phyloP scores from a whole-genome alignment of 1,140 invertebrate genomes.

The Pseudomyrmex sp. region DNA sequence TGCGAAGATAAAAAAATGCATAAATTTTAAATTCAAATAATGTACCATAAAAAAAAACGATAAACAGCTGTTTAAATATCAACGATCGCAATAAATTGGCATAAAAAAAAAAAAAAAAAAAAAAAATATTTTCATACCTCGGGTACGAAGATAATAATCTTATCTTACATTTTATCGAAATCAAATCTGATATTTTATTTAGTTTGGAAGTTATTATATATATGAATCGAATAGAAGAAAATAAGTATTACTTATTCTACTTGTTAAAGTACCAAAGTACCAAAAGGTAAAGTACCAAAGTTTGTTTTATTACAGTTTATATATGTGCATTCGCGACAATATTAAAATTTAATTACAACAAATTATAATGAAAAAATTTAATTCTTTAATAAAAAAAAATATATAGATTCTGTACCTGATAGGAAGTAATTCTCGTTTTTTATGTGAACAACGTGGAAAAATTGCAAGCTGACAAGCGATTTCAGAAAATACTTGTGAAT shows the following conservation, averaged over 20 bases:
- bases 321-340: neutral
- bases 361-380: neutral
- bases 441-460: slow-evolving; percentile 73
- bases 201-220: neutral
- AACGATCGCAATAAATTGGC: neutral
- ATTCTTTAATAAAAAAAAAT: neutral
- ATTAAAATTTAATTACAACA: neutral
- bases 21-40: slow-evolving; percentile 15
- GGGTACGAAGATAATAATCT: neutral
- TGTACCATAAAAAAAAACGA: neutral
- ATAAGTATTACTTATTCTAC: too few relatives aligned
- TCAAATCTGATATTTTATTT: neutral
- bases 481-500: neutral
- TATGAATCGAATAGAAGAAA: neutral
- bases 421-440: slow-evolving; percentile 82
- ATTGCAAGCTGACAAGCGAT: neutral
- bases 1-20: too few relatives aligned
- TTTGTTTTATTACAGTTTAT: too few relatives aligned
- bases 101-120: neutral
- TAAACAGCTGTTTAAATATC: neutral
- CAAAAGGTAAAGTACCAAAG: too few relatives aligned
- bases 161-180: slow-evolving; percentile 44
- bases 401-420: slow-evolving; percentile 72
- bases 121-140: neutral
- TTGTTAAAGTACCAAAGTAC: too few relatives aligned